Percentiles rank a stretch among this genome's conserved stretches.
Conservation (phyloP, 2,797 vertebrate species). For the Crypturellus tataupa region DNA sequence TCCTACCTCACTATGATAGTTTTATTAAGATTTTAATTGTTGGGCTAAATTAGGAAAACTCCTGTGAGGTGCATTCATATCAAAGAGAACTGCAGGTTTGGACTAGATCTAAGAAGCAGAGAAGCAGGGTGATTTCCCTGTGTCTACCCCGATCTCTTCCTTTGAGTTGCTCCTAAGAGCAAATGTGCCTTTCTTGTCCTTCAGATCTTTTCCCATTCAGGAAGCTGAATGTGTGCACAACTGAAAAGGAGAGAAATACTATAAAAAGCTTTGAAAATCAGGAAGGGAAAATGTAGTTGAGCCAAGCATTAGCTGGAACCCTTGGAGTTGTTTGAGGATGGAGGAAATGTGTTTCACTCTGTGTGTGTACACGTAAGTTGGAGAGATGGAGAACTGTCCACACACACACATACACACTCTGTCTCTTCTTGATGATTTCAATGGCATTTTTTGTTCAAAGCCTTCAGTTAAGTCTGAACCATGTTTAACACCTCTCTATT, state of each 20-base stretch:
- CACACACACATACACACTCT: rapidly evolving
- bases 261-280: neutral
- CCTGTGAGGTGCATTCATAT: neutral
- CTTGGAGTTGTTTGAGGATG: neutral
- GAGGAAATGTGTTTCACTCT: neutral
- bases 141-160: neutral
- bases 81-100: neutral
- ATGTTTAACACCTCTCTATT: constrained; percentile 35
- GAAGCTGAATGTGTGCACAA: neutral
- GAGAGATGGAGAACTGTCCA: neutral
- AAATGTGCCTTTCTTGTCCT: neutral
- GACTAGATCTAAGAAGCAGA: neutral
- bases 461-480: constrained; percentile 12
- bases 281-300: neutral
- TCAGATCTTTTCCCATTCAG: neutral
- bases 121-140: neutral
- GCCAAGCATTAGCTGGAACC: neutral
- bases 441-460: neutral
- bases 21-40: neutral
- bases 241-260: neutral
- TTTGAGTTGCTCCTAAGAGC: neutral
- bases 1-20: neutral
- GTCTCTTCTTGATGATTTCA: neutral
- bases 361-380: neutral
- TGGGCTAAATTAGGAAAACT: neutral